Percentiles rank a stretch among this genome's conserved stretches.
Conservation (phyloP, 53 echinoderm and acorn worm genomes). For the Hippasteria phrygiana region DNA sequence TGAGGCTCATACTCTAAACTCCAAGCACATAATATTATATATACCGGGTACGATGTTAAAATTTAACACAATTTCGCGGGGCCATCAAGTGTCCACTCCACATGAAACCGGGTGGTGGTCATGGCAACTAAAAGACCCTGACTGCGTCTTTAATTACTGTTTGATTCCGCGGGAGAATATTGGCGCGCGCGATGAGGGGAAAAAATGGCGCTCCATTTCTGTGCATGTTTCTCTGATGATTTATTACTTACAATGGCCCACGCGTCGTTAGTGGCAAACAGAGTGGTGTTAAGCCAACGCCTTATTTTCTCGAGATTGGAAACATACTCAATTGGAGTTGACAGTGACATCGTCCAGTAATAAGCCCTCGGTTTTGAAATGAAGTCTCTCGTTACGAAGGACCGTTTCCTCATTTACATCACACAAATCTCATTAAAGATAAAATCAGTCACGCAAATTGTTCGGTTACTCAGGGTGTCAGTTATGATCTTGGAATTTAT, state of each 20-base stretch:
- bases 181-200: not conserved
- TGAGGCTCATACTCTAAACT: too few species aligned
- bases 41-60: not conserved
- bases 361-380: too few species aligned
- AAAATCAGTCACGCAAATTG: too few species aligned
- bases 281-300: too few species aligned
- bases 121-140: conserved; percentile 14
- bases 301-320: too few species aligned
- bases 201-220: not conserved
- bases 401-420: too few species aligned
- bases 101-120: not conserved
- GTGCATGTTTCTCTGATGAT: not conserved
- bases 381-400: too few species aligned
- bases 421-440: too few species aligned
- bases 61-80: not conserved
- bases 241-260: not conserved
- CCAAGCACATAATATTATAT: not conserved
- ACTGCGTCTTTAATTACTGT: not conserved
- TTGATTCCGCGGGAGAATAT: not conserved
- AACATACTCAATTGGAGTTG: too few species aligned
- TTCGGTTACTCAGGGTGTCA: too few species aligned
- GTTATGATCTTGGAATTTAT: too few species aligned
- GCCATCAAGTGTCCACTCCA: not conserved
- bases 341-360: too few species aligned
- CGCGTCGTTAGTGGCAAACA: not conserved